Evolutionary conservation across 2,888 invertebrate genomes (phyloP), one percentile per base, ranked within the genome.

Genomic region (Dromius quadrimaculatus): DNA sequence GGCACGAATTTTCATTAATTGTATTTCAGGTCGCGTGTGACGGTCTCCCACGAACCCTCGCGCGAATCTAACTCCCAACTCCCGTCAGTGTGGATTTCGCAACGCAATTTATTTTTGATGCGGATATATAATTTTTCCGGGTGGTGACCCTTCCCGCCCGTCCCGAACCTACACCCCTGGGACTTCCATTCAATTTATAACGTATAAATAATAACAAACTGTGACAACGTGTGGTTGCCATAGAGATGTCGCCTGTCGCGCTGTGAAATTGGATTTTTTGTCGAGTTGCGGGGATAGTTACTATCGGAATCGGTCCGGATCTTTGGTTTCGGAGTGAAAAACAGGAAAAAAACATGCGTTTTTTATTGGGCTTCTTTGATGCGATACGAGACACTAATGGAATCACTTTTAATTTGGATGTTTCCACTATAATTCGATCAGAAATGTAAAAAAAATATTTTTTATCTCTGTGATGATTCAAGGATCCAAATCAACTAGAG

Each of bases 81-180:
- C 17, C 5, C 41, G 54, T 47, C 47, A 47, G 22, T 22, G 70
- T 54, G 36, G 34, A 71, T 61, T 71, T 62, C 62, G 66, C 71
- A 75, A 80, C 77, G 78, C 80, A 79, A 80, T 80, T 80, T 80
- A 79, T 79, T 79, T 79, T 79, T 79, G 80, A 80, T 79, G 78
- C 77, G 78, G 78, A 62, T 77, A 78, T 79, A 79, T 80, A 79
- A 79, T 80, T 80, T 79, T 80, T 80, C 79, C 79, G 79, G 78
- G 76, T 75, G 76, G 74, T 75, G 77, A 74, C 74, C 54, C 50
- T 32, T 22, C 19, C 75, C 75, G n/a, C 75, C 76, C 75, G 74
- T 71, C 75, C 76, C 74, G 75, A 74, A 74, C 73, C 75, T 6
- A 71, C 74, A 71, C 74, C 74, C 76, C 54, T 71, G 59, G 75